Evolutionary conservation across 1,140 invertebrate genomes (phyloP), one percentile per base, ranked within the genome.

Genomic region (Nasonia giraulti): DNA sequence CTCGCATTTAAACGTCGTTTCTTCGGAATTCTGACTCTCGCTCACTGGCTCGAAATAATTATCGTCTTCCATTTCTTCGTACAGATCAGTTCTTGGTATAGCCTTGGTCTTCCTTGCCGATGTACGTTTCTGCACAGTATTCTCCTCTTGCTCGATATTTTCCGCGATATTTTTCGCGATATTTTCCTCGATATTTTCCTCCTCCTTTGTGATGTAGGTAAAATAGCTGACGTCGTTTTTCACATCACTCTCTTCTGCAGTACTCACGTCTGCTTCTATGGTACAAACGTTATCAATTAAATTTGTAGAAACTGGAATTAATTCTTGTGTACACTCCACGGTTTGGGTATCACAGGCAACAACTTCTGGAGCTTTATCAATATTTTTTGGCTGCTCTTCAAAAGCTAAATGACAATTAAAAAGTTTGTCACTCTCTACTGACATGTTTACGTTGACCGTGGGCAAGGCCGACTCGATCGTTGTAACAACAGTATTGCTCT

Each of bases 361-460:
- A 44, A 47, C 33, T 47, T 80, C 82, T 27, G 83, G 31, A 77
- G 4, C 83, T 68, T 84, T 84, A 77, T 71, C 12, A 44, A 71
- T 33, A 55, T 79, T 75, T 31, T 82, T 83, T 17, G 76, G 31
- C 71, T 83, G 47, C 12, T 81, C 87, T 47, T 91, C 90, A 23
- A 91, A 89, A 12, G 83, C 87, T 12, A 92, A 90, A 31, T 92
- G 90, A 75, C 92, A 92, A 37, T 92, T 88, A 37, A 91, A 93
- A n/a, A 93, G 85, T 78, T 93, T 92, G 1, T 92, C 91, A 11
- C 90, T 89, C 14, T 90, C 83, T 23, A 89, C 87, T 8, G 87
- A 87, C 77, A 91, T 89, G 8, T 87, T 66, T 73, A 91, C 89
- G 10, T 88, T 44, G 83, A 80, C 86, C 14, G 87, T 47, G n/a